Percentiles rank a stretch among this genome's conserved stretches.
Conservation (phyloP, 2,888 invertebrate genomes). For the Sussaba pulchella region DNA sequence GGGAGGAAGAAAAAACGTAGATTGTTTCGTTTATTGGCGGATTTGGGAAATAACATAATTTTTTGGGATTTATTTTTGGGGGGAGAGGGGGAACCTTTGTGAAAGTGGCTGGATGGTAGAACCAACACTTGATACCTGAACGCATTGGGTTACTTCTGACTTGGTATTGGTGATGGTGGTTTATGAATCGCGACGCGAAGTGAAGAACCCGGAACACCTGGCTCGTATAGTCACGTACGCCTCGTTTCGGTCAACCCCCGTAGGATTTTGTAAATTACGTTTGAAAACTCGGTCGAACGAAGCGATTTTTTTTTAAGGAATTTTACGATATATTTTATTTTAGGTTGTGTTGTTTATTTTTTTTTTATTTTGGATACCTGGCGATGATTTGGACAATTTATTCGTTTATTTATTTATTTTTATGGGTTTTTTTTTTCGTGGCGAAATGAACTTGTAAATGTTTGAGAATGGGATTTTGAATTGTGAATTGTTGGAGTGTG, state of each 20-base stretch:
- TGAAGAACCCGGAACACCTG: constrained; percentile 62
- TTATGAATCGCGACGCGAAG: constrained; percentile 21
- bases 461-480: no score
- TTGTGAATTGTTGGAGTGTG: no score
- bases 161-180: constrained; percentile 5
- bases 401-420: no score
- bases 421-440: no score
- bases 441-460: no score
- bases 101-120: neutral
- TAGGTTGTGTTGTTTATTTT: no score
- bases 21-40: neutral
- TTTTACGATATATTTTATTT: no score
- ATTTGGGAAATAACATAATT: neutral
- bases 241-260: constrained; percentile 8
- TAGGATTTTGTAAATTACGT: neutral
- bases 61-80: constrained; percentile 1
- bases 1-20: neutral
- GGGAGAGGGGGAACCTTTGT: neutral
- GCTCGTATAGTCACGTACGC: constrained; percentile 40
- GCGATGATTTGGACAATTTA: no score
- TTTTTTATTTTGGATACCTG: no score
- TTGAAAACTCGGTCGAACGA: no score
- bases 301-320: no score
- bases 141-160: neutral
- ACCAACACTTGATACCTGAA: constrained; percentile 45